Conservation (phyloP, 2,888 invertebrate species). For the Drosophila mulleri region DNA sequence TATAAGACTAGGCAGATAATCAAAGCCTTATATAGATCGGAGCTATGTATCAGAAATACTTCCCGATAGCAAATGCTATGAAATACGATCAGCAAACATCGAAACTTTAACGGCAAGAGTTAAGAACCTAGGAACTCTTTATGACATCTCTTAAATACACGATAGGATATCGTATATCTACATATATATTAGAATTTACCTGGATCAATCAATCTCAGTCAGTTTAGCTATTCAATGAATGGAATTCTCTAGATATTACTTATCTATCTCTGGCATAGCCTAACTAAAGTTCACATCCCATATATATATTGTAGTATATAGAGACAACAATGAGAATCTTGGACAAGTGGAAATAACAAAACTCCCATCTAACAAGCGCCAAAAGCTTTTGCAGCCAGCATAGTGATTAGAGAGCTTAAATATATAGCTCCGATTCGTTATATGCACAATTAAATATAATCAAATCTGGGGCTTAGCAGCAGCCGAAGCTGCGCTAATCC, state of each 20-base stretch:
- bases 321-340: background rate
- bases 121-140: too few relatives aligned
- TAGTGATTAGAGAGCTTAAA: background rate
- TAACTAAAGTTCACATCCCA: background rate
- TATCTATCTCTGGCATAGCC: background rate
- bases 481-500: conserved; percentile 47
- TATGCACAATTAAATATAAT: background rate
- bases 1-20: background rate
- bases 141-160: background rate
- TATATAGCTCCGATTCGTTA: background rate
- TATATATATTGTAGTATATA: conserved; percentile 1
- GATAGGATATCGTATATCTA: background rate
- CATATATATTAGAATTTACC: background rate
- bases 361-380: background rate
- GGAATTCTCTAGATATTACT: background rate
- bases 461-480: conserved; percentile 2
- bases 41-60: too few relatives aligned
- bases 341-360: background rate
- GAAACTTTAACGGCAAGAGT: too few relatives aligned
- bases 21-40: background rate
- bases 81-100: too few relatives aligned
- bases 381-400: background rate
- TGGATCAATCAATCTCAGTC: background rate
- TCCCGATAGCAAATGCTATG: too few relatives aligned
- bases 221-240: background rate